A percentile compares a stretch with the other conserved stretches of the same genome.
phyloP scores from a whole-genome alignment of 2,113 vertebrate genomes.

The Bothrops jararaca region DNA sequence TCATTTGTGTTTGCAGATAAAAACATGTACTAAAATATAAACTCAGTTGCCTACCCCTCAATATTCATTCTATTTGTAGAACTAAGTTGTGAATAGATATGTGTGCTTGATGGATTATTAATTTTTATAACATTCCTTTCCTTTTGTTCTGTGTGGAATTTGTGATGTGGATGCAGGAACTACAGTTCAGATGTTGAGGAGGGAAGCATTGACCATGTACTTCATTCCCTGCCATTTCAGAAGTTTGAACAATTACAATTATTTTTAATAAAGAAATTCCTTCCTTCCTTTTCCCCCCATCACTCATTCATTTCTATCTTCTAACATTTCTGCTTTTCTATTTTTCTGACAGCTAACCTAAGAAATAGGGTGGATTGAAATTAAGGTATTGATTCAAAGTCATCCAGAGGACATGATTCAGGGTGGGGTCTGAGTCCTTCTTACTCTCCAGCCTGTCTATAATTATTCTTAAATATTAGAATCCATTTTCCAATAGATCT shows the following conservation, averaged over 20 bases:
- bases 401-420: background rate
- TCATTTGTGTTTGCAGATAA: slow-evolving; percentile 20
- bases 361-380: background rate
- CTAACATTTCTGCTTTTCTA: background rate
- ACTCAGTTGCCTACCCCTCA: slow-evolving; percentile 25
- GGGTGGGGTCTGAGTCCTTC: background rate
- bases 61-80: slow-evolving; percentile 21
- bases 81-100: background rate
- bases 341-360: background rate
- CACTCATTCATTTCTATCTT: background rate
- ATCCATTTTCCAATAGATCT: background rate
- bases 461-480: too few species aligned
- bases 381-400: background rate
- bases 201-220: background rate
- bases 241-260: background rate
- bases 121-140: background rate
- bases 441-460: background rate
- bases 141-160: background rate
- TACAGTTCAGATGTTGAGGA: background rate
- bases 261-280: background rate
- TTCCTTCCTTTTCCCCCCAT: background rate
- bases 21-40: slow-evolving; percentile 37
- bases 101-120: background rate
- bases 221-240: background rate
- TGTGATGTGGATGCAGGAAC: background rate